Base-by-base conservation (phyloP, 2,113 vertebrate species). In the Salvelinus namaycush region DNA sequence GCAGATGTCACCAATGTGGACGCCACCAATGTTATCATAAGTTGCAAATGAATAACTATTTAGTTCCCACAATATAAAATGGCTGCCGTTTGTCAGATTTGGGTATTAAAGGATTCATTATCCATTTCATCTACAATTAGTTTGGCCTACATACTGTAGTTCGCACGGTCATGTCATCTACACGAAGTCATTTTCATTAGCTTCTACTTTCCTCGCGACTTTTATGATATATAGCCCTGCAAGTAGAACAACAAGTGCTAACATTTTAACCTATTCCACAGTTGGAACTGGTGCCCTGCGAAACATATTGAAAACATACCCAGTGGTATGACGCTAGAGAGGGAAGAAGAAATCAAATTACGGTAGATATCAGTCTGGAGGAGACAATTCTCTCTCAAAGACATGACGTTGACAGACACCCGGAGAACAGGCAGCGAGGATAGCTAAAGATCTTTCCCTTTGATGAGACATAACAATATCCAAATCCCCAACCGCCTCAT, bases 391-490 rank as follows among this genome's bases (percentile, higher is more conserved):
- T 83, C 84, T 86, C 86, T 90, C 88, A 81, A 92, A 92, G 89
- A 90, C 87, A 27, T 87, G 85, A 86, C 86, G 89, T 89, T 92
- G 91, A 93, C 91, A 92, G 92, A 90, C 90, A 90, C 88, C 85
- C 77, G 80, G 87, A 84, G 88, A 90, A 84, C 87, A 89, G 89
- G 86, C 84, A 73, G 77, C 83, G 90, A 90, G 89, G 89, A 87
- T 72, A 83, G 89, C 86, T 79, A 86, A 88, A 90, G 90, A 93
- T 91, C 87, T 90, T 69, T 75, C 76, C 80, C 92, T 93, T 94
- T 93, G 92, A 94, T 93, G 92, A 92, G 91, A 92, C 90, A 87
- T 88, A 93, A 94, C 92, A 92, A 93, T 93, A 93, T 91, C 91
- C 92, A 92, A 93, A 93, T 93, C 93, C 93, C 93, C 86, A 82